Evolutionary conservation across 2,888 invertebrate species (phyloP).

Genomic region (Tiliacea citrago): DNA sequence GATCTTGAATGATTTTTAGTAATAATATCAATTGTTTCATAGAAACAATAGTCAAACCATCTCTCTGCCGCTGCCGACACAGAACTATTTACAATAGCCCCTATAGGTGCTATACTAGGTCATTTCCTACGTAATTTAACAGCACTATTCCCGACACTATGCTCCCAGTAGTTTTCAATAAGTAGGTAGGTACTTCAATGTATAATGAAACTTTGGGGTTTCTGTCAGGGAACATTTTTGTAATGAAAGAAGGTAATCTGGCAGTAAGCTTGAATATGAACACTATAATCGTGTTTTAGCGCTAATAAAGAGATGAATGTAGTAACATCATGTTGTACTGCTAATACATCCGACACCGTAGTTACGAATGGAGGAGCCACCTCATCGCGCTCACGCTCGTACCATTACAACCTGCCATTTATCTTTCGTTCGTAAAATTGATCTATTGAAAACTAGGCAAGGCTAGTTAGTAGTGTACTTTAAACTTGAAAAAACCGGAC

Average conservation of each 20-base stretch:
- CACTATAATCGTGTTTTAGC: background rate
- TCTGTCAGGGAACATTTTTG: slow-evolving; percentile 9
- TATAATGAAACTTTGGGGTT: slow-evolving; percentile 30
- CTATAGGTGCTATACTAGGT: slow-evolving; percentile 7
- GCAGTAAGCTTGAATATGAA: slow-evolving; percentile 6
- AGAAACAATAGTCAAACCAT: slow-evolving; percentile 18
- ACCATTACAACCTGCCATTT: background rate
- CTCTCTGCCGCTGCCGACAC: slow-evolving; percentile 1
- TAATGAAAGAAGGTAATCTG: slow-evolving; percentile 13
- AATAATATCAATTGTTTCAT: slow-evolving; percentile 2
- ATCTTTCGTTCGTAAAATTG: background rate
- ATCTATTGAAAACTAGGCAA: background rate
- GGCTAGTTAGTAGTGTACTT: background rate
- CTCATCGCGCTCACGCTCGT: no score
- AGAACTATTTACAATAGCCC: slow-evolving; percentile 7
- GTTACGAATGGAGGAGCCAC: background rate
- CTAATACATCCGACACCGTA: background rate
- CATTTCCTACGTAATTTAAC: slow-evolving; percentile 17
- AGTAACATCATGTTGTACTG: background rate
- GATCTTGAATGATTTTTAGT: background rate
- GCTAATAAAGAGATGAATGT: background rate
- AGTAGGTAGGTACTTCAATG: slow-evolving; percentile 6
- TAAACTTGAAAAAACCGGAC: background rate
- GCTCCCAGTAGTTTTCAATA: slow-evolving; percentile 27
- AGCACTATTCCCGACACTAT: slow-evolving; percentile 15